Evolutionary conservation across 2,888 invertebrate genomes (phyloP).

Genomic region (Cosmia trapezina): DNA sequence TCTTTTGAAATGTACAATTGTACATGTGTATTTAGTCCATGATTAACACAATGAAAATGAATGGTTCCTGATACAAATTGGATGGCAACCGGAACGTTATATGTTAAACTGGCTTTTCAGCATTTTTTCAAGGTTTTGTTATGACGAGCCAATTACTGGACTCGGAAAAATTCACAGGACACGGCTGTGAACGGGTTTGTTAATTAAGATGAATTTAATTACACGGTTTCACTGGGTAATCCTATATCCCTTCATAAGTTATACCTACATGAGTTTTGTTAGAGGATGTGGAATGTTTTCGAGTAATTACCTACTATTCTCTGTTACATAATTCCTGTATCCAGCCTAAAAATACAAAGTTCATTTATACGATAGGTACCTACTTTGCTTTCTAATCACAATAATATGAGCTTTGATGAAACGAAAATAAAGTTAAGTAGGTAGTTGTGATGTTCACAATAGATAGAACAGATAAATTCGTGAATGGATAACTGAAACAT

Average conservation of each 20-base stretch:
- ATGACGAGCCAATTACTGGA: constrained; percentile 48
- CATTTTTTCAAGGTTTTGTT: constrained; percentile 60
- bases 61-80: constrained; percentile 56
- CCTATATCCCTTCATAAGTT: constrained; percentile 1
- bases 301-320: constrained; percentile 3
- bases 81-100: constrained; percentile 54
- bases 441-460: constrained; percentile 13
- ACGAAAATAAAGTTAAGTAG: constrained; percentile 17
- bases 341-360: constrained; percentile 21
- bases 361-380: background rate
- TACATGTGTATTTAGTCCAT: constrained; percentile 34
- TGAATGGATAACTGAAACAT: background rate
- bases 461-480: background rate
- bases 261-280: constrained; percentile 4
- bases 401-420: constrained; percentile 20
- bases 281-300: constrained; percentile 6
- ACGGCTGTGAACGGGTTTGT: constrained; percentile 16
- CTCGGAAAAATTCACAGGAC: constrained; percentile 38
- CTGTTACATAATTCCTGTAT: background rate
- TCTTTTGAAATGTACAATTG: constrained; percentile 51
- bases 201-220: constrained; percentile 48
- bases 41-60: constrained; percentile 67
- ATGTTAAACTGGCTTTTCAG: constrained; percentile 60
- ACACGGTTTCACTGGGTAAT: constrained; percentile 22
- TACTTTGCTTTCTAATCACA: background rate